These are phyloP conservation scores for Eriocheir sinensis DNA, from an alignment of 1,140 invertebrate species.

Conservation along the genomic window DNA sequence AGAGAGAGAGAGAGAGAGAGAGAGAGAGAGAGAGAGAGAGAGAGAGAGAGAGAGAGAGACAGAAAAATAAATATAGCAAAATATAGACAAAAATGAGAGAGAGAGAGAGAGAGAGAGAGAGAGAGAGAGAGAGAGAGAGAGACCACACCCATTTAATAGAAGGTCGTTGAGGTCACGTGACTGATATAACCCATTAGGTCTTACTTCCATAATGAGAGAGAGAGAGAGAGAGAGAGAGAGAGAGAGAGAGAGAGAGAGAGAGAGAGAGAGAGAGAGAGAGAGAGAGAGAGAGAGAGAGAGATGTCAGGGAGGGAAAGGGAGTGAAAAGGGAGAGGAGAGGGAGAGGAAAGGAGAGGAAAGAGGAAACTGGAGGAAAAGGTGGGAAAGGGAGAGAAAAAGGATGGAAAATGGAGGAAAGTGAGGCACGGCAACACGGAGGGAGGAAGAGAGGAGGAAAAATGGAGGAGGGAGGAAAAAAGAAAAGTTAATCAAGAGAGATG, in stretches of 20 bases:
- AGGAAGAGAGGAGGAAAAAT: neutral
- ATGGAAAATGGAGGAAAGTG: neutral
- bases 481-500: neutral
- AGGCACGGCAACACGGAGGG: no score
- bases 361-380: neutral
- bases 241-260: neutral
- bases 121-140: conserved; percentile 15
- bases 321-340: neutral
- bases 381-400: neutral
- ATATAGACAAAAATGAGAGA: neutral
- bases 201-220: neutral
- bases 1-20: conserved; percentile 39
- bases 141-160: no score
- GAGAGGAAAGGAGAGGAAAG: neutral
- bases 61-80: neutral
- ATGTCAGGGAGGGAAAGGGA: neutral
- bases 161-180: neutral
- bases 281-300: neutral
- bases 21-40: neutral
- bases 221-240: neutral
- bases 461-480: neutral
- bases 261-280: neutral
- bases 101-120: conserved; percentile 28
- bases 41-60: neutral
- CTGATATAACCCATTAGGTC: no score